Evolutionary conservation across 2,888 invertebrate genomes (phyloP).

Genomic region (Sphinx pinastri): DNA sequence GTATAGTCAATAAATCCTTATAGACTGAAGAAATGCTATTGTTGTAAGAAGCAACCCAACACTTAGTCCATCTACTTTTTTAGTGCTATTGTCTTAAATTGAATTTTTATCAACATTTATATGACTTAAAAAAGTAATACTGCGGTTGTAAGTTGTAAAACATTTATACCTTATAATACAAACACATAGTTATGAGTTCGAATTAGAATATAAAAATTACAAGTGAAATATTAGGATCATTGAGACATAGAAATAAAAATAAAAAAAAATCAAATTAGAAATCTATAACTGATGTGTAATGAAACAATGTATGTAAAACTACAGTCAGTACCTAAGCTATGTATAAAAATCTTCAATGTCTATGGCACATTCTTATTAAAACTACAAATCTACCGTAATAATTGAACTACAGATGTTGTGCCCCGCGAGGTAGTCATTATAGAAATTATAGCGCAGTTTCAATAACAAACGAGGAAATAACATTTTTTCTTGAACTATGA

Average conservation of each 20-base stretch:
- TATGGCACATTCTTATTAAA: not conserved
- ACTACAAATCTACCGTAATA: not conserved
- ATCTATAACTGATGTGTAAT: not conserved
- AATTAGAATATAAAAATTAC: no score
- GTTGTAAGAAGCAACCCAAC: no score
- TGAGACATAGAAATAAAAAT: not conserved
- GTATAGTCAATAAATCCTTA: no score
- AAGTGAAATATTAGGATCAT: no score
- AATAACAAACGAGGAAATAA: constrained; percentile 37
- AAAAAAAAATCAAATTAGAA: not conserved
- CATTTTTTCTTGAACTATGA: constrained; percentile 32
- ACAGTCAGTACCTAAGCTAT: not conserved
- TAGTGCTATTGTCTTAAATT: no score
- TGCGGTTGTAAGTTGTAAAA: no score
- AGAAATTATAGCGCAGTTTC: constrained; percentile 11
- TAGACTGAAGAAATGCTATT: no score
- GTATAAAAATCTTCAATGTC: not conserved
- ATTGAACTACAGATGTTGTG: not conserved
- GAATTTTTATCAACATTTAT: no score
- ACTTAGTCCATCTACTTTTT: no score
- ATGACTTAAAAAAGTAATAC: no score
- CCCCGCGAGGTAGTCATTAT: not conserved
- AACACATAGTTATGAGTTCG: no score
- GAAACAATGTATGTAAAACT: not conserved
- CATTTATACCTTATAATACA: no score